Evolutionary conservation across 2,888 invertebrate genomes (phyloP).

Genomic region (Andrena chrysosceles): DNA sequence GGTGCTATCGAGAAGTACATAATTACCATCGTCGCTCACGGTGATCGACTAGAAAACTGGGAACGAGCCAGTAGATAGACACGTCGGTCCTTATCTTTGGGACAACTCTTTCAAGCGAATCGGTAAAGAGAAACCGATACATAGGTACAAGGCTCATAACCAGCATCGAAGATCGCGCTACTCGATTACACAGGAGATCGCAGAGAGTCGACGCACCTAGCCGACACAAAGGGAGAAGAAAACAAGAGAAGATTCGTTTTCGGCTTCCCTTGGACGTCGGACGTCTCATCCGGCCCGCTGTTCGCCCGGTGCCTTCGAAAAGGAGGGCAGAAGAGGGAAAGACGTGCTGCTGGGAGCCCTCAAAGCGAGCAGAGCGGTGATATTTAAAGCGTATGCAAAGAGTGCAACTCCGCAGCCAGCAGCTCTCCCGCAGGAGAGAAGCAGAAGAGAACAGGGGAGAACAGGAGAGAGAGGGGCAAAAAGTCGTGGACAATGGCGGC

Average conservation of each 20-base stretch:
- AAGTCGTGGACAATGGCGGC: constrained; percentile 82
- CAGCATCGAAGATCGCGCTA: background rate
- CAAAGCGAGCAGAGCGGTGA: constrained; percentile 75
- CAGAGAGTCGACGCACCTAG: constrained; percentile 37
- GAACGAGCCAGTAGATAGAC: background rate
- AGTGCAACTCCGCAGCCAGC: constrained; percentile 74
- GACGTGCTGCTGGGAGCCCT: constrained; percentile 54
- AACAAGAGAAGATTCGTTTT: constrained; percentile 37
- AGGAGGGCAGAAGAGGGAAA: constrained; percentile 40
- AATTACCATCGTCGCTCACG: constrained; percentile 19
- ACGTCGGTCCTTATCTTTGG: constrained; percentile 17
- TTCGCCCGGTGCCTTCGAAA: constrained; percentile 39
- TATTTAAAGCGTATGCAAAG: constrained; percentile 83
- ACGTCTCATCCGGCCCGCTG: constrained; percentile 45
- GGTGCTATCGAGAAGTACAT: background rate
- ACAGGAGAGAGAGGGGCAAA: constrained; percentile 64
- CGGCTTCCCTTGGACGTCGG: constrained; percentile 58
- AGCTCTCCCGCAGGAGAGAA: constrained; percentile 50
- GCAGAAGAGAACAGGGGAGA: no score
- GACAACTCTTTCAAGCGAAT: constrained; percentile 16
- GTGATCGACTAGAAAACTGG: constrained; percentile 41
- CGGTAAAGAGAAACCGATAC: background rate
- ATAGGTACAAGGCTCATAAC: background rate
- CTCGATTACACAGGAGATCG: background rate
- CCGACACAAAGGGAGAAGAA: constrained; percentile 34